Conservation (phyloP, 2,113 vertebrate species). For the Polypterus bichir region DNA sequence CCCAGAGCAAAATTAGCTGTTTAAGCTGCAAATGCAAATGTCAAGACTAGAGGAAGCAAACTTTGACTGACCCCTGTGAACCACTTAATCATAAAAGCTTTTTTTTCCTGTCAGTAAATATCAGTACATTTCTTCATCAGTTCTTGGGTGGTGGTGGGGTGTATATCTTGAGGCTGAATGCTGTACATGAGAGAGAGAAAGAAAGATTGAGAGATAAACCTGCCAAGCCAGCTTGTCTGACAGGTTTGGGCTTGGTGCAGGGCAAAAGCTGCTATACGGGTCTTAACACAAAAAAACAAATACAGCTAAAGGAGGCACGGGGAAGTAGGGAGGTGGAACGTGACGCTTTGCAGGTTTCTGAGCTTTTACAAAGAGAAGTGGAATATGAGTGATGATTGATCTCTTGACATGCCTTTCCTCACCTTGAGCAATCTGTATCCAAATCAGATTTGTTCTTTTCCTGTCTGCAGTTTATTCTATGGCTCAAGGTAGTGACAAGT, state of each 20-base stretch:
- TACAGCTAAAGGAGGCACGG: not conserved
- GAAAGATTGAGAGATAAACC: constrained; percentile 55
- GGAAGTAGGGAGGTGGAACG: constrained; percentile 4
- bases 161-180: constrained; percentile 41
- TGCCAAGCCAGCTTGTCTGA: constrained; percentile 36
- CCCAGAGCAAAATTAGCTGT: not conserved
- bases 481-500: not conserved
- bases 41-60: constrained; percentile 20
- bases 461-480: constrained; percentile 1
- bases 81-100: constrained; percentile 33
- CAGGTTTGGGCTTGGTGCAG: constrained; percentile 39
- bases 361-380: not conserved
- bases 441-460: not conserved
- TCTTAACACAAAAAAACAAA: not conserved
- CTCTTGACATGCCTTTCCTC: constrained; percentile 1
- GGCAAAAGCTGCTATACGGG: not conserved
- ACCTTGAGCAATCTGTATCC: not conserved
- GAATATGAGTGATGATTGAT: not conserved
- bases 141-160: constrained; percentile 9
- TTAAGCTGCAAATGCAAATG: not conserved
- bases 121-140: constrained; percentile 42
- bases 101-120: constrained; percentile 36
- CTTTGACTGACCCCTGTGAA: constrained; percentile 35
- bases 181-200: constrained; percentile 48
- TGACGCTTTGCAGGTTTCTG: constrained; percentile 3